These are phyloP conservation scores for Anastrepha ludens DNA, from an alignment of 1,140 invertebrate species.

Conservation along the genomic window DNA sequence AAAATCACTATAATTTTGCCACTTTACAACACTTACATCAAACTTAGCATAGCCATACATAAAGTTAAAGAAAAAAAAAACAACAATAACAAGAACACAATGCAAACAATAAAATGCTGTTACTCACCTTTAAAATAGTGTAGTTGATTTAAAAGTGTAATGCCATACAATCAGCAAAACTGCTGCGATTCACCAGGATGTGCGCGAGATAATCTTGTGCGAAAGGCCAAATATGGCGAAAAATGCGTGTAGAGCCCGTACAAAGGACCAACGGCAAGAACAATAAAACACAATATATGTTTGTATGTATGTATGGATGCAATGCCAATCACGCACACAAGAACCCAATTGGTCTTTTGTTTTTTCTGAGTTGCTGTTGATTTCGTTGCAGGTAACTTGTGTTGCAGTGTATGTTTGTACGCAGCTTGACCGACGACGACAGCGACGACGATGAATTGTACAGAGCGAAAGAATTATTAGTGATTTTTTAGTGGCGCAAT, in stretches of 20 bases:
- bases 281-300: background rate
- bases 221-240: conserved; percentile 16
- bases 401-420: background rate
- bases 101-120: background rate
- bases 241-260: conserved; percentile 15
- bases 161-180: conserved; percentile 41
- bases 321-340: background rate
- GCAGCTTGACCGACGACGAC: background rate
- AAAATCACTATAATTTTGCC: conserved; percentile 35
- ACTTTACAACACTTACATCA: conserved; percentile 26
- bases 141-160: conserved; percentile 41
- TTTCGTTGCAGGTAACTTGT: background rate
- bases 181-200: conserved; percentile 15
- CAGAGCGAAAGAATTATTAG: background rate
- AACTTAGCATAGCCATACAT: background rate
- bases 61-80: background rate
- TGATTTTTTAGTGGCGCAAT: background rate
- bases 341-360: background rate
- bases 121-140: conserved; percentile 22
- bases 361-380: background rate
- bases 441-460: too few relatives aligned
- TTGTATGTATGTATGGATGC: background rate
- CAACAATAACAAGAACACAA: background rate
- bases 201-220: conserved; percentile 30
- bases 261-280: background rate